phyloP scores from a whole-genome alignment of 2,888 invertebrate species.

The Cremastinae sp. region DNA sequence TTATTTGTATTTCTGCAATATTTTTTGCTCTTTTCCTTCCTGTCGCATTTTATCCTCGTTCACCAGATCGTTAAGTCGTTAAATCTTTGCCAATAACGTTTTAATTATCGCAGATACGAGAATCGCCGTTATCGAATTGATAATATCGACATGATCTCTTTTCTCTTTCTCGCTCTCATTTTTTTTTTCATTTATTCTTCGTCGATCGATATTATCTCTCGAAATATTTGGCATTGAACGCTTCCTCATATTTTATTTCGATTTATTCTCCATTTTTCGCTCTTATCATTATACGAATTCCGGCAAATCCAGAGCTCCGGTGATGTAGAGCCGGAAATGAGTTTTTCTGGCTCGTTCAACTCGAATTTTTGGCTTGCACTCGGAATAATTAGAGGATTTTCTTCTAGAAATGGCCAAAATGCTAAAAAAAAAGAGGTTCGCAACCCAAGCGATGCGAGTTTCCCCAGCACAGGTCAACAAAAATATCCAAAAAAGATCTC shows the following conservation, averaged over 20 bases:
- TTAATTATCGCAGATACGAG: slow-evolving; percentile 63
- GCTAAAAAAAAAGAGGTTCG: too few species aligned
- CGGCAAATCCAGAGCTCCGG: too few species aligned
- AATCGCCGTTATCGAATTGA: slow-evolving; percentile 53
- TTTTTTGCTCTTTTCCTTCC: neutral
- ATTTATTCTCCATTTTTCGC: neutral
- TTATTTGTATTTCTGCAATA: neutral
- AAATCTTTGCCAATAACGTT: slow-evolving; percentile 66
- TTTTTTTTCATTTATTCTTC: slow-evolving; percentile 22
- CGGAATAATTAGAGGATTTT: too few species aligned
- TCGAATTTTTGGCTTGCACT: too few species aligned
- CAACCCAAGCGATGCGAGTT: too few species aligned
- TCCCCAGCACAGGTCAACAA: too few species aligned
- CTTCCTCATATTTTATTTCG: neutral
- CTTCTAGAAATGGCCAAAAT: too few species aligned
- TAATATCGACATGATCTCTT: slow-evolving; percentile 6
- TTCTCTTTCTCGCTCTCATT: slow-evolving; percentile 22
- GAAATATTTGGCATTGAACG: neutral
- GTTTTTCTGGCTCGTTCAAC: too few species aligned
- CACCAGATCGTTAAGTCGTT: slow-evolving; percentile 54
- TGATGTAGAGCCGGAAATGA: too few species aligned
- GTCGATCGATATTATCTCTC: slow-evolving; percentile 4
- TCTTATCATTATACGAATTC: too few species aligned
- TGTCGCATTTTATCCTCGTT: neutral
- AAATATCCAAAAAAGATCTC: neutral